Conservation (phyloP, 1,140 invertebrate genomes). For the Polypedilum vanderplanki region DNA sequence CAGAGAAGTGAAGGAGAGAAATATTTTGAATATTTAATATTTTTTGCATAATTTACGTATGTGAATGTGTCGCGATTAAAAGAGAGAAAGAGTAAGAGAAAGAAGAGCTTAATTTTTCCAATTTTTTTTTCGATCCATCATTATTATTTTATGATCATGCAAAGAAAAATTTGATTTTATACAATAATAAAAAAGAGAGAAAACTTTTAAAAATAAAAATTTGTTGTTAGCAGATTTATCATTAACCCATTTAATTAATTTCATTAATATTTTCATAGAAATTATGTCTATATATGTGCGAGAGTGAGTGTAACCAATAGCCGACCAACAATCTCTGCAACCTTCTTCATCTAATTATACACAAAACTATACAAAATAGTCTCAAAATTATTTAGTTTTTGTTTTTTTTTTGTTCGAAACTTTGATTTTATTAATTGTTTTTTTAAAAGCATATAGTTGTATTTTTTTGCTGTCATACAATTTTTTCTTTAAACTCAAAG, state of each 20-base stretch:
- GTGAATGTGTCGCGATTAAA: too few species aligned
- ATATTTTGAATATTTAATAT: too few species aligned
- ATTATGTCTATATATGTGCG: not conserved
- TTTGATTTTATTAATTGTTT: conserved; percentile 20
- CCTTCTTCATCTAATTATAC: not conserved
- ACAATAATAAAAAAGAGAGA: too few species aligned
- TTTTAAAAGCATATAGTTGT: conserved; percentile 10
- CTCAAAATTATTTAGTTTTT: conserved; percentile 2
- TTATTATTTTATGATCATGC: too few species aligned
- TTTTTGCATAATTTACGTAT: too few species aligned
- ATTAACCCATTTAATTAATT: conserved; percentile 16
- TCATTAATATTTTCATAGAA: not conserved
- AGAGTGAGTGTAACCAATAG: not conserved
- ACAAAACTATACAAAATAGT: not conserved
- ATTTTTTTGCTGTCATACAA: conserved; percentile 6
- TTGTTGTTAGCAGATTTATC: not conserved
- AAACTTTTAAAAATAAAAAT: too few species aligned
- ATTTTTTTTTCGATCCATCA: too few species aligned
- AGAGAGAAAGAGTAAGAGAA: too few species aligned
- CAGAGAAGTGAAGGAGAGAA: not conserved
- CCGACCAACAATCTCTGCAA: not conserved
- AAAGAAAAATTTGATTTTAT: too few species aligned
- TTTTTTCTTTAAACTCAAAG: not conserved
- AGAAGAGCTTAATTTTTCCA: too few species aligned
- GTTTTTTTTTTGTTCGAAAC: conserved; percentile 2